phyloP scores from a whole-genome alignment of 1,140 invertebrate genomes.

The Pseudomyrmex concolor region DNA sequence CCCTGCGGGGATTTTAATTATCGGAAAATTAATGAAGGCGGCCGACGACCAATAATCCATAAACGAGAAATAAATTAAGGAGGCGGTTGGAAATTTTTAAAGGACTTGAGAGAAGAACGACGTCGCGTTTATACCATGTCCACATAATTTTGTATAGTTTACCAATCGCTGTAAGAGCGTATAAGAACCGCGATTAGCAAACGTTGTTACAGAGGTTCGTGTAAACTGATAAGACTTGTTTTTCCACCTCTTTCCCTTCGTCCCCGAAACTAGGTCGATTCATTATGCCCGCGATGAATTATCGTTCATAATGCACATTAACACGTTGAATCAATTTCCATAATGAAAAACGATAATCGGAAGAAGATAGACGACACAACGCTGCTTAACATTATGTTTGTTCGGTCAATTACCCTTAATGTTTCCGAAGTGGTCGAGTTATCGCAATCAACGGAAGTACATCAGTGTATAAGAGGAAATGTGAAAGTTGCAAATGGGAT shows the following conservation, averaged over 20 bases:
- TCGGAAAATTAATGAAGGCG: slow-evolving; percentile 48
- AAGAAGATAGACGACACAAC: slow-evolving; percentile 31
- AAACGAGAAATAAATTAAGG: slow-evolving; percentile 43
- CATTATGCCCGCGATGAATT: slow-evolving; percentile 21
- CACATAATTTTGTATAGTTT: slow-evolving; percentile 29
- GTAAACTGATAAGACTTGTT: slow-evolving; percentile 6
- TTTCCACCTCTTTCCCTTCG: no score
- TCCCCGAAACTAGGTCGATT: slow-evolving; percentile 16
- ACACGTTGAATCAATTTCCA: slow-evolving; percentile 41
- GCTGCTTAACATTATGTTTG: slow-evolving; percentile 17
- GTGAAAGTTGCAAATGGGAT: neutral
- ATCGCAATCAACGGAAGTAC: neutral
- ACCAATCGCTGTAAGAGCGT: neutral
- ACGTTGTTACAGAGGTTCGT: neutral
- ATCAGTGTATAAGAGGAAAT: no score
- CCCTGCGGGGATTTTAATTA: slow-evolving; percentile 30
- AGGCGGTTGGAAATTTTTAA: slow-evolving; percentile 10
- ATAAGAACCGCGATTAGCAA: slow-evolving; percentile 2
- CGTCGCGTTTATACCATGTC: slow-evolving; percentile 4
- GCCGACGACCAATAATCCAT: slow-evolving; percentile 1
- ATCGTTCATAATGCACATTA: slow-evolving; percentile 25
- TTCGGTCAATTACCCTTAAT: slow-evolving; percentile 14
- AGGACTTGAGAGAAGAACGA: neutral
- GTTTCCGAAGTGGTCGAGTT: neutral
- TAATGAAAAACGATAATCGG: slow-evolving; percentile 49